Base-by-base conservation (phyloP, 30 jellyfish, hydroid and myxozoan species). In the Nemopilema nomurai region DNA sequence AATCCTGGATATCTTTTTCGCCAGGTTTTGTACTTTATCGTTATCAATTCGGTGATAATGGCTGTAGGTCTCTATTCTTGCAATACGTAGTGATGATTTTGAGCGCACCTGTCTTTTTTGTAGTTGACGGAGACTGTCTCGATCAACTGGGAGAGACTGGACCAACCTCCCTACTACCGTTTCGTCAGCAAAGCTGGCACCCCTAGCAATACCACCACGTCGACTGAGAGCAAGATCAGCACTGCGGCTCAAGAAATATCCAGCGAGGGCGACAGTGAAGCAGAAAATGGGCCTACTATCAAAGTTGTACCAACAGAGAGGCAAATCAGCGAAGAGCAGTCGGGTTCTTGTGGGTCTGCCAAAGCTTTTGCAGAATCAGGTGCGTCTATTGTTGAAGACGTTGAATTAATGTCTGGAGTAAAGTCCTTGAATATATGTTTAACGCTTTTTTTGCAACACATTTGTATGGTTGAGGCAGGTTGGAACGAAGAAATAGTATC, bases 351-450 rank as follows among this genome's bases (percentile, higher is more conserved):
- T 81, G 97, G 97, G 21, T 89, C 99, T 8, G 96, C 99, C 4
- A 94, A 90, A 82, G 94, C 96, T 0, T 94, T 94, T 80, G 97
- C 99, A 1, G 99, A 94, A 81, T 80, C 95, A 51, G 99, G 99
- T 94, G 9, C 28, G 96, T 30, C 23, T 4, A 1, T 23, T 41
- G 57, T 41, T n/a, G n/a, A n/a, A n/a, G n/a, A n/a, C n/a, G n/a
- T n/a, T n/a, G n/a, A n/a, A n/a, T n/a, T n/a, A n/a, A n/a, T n/a
- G n/a, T n/a, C n/a, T n/a, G n/a, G n/a, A n/a, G n/a, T n/a, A n/a
- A n/a, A n/a, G n/a, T n/a, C n/a, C n/a, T n/a, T n/a, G n/a, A n/a
- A n/a, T n/a, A n/a, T n/a, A n/a, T n/a, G n/a, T n/a, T n/a, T n/a
- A n/a, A n/a, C n/a, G n/a, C n/a, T n/a, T n/a, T n/a, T n/a, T n/a